These are phyloP conservation scores for Eucidaris tribuloides DNA, from an alignment of 35 echinoderm and acorn worm species.

Conservation along the genomic window DNA sequence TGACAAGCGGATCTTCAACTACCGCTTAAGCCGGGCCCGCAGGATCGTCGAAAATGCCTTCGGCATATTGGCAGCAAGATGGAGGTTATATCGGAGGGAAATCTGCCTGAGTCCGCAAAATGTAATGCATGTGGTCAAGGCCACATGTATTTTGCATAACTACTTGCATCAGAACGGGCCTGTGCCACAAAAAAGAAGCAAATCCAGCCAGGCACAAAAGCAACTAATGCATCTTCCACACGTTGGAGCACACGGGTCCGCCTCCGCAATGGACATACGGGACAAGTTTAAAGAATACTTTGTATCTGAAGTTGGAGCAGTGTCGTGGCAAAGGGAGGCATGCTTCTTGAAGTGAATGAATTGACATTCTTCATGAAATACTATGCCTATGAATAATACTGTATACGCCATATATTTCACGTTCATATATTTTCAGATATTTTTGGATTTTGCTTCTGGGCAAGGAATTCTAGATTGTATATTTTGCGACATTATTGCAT, in stretches of 20 bases:
- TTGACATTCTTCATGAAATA: no score
- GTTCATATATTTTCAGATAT: no score
- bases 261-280: background rate
- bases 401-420: no score
- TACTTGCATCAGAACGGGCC: background rate
- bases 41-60: slow-evolving; percentile 11
- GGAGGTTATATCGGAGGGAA: background rate
- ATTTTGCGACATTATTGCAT: no score
- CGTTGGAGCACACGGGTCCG: background rate
- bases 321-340: background rate
- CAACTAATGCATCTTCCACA: background rate
- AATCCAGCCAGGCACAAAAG: background rate
- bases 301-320: background rate
- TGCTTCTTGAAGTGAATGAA: no score
- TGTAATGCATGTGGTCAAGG: background rate
- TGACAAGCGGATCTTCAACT: slow-evolving; percentile 32
- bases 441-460: no score
- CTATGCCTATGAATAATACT: no score
- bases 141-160: slow-evolving; percentile 1
- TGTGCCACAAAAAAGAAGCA: background rate
- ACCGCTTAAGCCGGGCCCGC: background rate
- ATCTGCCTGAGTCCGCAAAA: background rate
- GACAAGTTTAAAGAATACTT: background rate
- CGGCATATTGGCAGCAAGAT: background rate
- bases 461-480: no score